These are phyloP conservation scores for Disparrhopalites patrizii DNA, from an alignment of 2,888 invertebrate species.

Conservation along the genomic window DNA sequence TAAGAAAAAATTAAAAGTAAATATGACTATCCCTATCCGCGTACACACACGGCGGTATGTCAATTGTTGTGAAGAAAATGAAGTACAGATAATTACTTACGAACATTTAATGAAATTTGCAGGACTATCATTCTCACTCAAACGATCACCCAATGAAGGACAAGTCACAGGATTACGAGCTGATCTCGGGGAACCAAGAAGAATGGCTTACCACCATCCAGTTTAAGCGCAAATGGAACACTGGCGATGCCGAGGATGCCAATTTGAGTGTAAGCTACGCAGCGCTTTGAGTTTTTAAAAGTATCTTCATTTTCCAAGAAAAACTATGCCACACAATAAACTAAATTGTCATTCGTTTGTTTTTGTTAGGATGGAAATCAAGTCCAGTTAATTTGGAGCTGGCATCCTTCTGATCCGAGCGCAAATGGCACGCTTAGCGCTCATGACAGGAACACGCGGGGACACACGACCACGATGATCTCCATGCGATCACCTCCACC, in stretches of 20 bases:
- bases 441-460: constrained; percentile 36
- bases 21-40: too few relatives aligned
- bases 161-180: constrained; percentile 32
- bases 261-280: constrained; percentile 31
- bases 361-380: too few relatives aligned
- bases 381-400: constrained; percentile 42
- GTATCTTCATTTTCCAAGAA: neutral
- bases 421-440: constrained; percentile 16
- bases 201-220: constrained; percentile 36
- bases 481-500: constrained; percentile 4
- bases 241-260: constrained; percentile 30
- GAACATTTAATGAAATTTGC: neutral
- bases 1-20: constrained; percentile 2
- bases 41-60: too few relatives aligned
- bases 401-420: constrained; percentile 37
- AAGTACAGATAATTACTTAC: too few relatives aligned
- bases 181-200: constrained; percentile 30
- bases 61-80: too few relatives aligned
- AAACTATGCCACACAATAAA: neutral
- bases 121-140: constrained; percentile 42
- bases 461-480: constrained; percentile 33
- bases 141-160: constrained; percentile 36
- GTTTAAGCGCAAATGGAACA: constrained; percentile 35
- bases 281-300: too few relatives aligned
- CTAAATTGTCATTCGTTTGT: neutral